These are phyloP conservation scores for Cyphomyrus discorhynchus DNA, from an alignment of 2,113 vertebrate species.

Conservation along the genomic window DNA sequence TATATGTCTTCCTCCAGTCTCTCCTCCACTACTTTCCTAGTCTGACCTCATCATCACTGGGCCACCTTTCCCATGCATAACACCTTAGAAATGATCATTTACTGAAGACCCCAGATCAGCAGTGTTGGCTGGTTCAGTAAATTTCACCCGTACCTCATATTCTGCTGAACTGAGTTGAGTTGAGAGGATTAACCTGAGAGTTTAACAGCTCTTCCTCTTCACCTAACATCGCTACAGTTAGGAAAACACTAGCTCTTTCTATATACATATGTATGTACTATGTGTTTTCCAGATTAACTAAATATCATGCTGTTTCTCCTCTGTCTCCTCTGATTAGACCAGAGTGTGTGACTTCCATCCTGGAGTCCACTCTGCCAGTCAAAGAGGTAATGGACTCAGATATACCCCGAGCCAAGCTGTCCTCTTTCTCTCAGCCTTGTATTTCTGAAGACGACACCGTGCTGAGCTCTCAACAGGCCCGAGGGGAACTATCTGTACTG, in stretches of 20 bases:
- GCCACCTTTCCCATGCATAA: neutral
- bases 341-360: neutral
- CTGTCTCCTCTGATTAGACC: neutral
- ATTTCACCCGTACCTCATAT: neutral
- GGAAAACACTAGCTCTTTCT: neutral
- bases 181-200: neutral
- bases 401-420: neutral
- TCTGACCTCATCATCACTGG: neutral
- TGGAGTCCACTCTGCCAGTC: neutral
- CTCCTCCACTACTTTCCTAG: neutral
- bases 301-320: neutral
- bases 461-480: neutral
- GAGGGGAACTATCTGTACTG: neutral
- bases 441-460: neutral
- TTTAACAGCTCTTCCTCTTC: neutral
- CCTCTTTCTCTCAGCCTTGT: neutral
- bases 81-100: neutral
- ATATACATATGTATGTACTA: neutral
- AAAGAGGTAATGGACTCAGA: neutral
- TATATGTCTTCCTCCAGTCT: neutral
- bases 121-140: neutral
- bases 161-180: neutral
- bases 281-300: neutral
- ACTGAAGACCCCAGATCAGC: neutral
- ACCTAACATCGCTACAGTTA: neutral